These are phyloP conservation scores for Lysandra coridon DNA, from an alignment of 2,888 invertebrate species.

Conservation along the genomic window DNA sequence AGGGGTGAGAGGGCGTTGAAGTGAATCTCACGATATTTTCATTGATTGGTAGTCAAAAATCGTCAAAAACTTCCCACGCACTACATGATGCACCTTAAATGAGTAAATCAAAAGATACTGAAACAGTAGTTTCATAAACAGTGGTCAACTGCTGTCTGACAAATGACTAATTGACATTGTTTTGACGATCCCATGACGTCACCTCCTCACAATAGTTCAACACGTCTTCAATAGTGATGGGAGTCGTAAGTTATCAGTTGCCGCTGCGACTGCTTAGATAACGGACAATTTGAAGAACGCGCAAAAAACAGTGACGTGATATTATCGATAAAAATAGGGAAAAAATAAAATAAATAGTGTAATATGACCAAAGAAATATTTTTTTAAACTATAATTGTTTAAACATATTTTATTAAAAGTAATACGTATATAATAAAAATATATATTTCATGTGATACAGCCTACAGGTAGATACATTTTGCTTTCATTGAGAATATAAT, in stretches of 20 bases:
- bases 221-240: constrained; percentile 3
- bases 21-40: too few species aligned
- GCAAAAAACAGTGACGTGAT: neutral
- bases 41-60: too few species aligned
- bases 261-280: neutral
- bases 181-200: constrained; percentile 19
- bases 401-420: too few species aligned
- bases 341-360: neutral
- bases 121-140: neutral
- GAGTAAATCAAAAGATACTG: too few species aligned
- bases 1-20: too few species aligned
- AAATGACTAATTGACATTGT: constrained; percentile 14
- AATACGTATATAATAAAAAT: too few species aligned
- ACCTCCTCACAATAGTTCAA: constrained; percentile 1
- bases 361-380: neutral
- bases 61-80: too few species aligned
- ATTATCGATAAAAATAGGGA: neutral
- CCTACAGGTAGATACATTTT: neutral
- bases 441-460: neutral
- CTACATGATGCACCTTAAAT: too few species aligned
- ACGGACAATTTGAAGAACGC: neutral
- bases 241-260: constrained; percentile 5
- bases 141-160: neutral
- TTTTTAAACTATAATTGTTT: neutral
- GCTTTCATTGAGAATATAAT: neutral